Base-by-base conservation (phyloP, 2,888 invertebrate genomes). In the Hydrotaea diabolus region DNA sequence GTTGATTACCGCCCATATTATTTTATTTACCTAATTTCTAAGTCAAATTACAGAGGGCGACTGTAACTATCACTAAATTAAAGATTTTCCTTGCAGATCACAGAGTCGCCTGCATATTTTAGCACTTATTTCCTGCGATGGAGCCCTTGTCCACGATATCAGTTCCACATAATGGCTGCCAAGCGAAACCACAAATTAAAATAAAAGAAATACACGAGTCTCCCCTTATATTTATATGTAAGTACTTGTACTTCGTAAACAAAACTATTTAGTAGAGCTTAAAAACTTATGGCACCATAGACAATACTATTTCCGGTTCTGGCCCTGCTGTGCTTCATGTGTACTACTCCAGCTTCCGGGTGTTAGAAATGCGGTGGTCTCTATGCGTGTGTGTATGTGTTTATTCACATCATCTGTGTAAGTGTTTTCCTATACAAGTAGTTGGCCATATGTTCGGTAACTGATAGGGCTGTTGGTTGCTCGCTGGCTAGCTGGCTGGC, bases 221-320 rank as follows among this genome's bases (percentile, higher is more conserved):
- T 5, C 19, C 9, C 5, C 15, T 11, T 15, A 13, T 21, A 59
- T 53, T 72, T 15, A 2, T 75, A 53, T 39, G 31, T 26, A 8
- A n/a, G n/a, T 62, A 49, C n/a, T 62, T 15, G 23, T 17, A 31
- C n/a, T 62, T 62, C 26, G 62, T 23, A 79, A 76, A 76, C 57
- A 66, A 76, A 79, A 79, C 59, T 79, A 82, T 83, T 79, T 39
- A 64, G 64, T 72, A 73, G 59, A 76, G 76, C 79, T 83, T 80
- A 79, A 76, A 73, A 79, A 79, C 71, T 82, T 78, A 78, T 75
- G 36, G 71, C 78, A 78, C 71, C 59, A 49, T 53, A 59, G 77
- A 73, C 66, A 66, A 76, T 49, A 13, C 49, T 19, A 73, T 19
- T 49, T 59, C 49, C 49, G 1, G 15, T 13, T 4, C 49, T n/a